These are phyloP conservation scores for Watersipora subatra DNA, from an alignment of 1,140 invertebrate genomes.

Conservation along the genomic window DNA sequence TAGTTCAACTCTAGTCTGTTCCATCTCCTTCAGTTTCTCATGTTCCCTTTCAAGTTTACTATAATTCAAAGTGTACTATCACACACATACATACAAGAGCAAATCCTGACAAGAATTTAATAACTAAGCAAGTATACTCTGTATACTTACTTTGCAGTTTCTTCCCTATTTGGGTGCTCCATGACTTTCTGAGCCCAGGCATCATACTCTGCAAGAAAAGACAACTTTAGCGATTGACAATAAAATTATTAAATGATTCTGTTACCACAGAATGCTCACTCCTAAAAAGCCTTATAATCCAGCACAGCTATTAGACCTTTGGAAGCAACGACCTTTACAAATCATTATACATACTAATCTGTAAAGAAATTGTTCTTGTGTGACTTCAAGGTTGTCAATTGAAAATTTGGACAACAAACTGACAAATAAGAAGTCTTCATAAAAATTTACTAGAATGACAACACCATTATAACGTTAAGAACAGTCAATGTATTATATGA, in stretches of 20 bases:
- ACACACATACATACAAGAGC: background rate
- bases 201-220: conserved; percentile 77
- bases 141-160: conserved; percentile 45
- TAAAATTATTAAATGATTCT: conserved; percentile 1
- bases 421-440: no score
- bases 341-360: no score
- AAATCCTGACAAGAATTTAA: background rate
- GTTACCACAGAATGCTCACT: background rate
- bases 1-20: background rate
- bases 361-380: no score
- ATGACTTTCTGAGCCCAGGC: conserved; percentile 75
- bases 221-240: no score
- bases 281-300: no score
- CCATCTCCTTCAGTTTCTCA: background rate
- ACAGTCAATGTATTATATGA: no score
- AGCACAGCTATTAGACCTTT: no score
- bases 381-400: no score
- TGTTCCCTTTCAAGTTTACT: background rate
- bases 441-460: no score
- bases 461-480: no score
- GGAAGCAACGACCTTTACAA: no score
- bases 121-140: background rate
- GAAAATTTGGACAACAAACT: no score
- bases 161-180: conserved; percentile 71
- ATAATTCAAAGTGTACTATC: background rate